Conservation (phyloP, 1,140 invertebrate species). For the Drosophila nigromelanica region DNA sequence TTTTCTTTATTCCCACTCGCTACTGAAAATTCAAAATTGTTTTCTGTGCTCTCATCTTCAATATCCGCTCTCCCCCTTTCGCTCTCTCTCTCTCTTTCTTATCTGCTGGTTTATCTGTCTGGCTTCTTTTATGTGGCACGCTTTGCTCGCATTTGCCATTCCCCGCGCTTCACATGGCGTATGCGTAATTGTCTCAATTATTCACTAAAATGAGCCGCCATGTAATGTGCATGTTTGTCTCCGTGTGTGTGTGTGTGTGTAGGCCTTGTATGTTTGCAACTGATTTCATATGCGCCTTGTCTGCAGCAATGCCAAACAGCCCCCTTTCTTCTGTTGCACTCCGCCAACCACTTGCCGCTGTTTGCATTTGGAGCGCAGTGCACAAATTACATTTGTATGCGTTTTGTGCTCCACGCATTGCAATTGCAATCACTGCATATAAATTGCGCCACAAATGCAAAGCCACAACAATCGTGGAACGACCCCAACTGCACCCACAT, state of each 20-base stretch:
- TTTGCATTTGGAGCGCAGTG: constrained; percentile 67
- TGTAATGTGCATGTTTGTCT: constrained; percentile 40
- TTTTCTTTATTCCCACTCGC: background rate
- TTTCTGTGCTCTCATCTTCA: background rate
- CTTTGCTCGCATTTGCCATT: constrained; percentile 5
- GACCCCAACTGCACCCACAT: background rate
- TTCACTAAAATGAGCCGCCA: constrained; percentile 78
- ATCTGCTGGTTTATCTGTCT: constrained; percentile 14
- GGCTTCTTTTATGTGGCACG: constrained; percentile 11
- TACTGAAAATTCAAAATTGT: background rate
- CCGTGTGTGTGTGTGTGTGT: constrained; percentile 25
- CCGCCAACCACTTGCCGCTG: constrained; percentile 26
- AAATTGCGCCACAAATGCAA: constrained; percentile 79
- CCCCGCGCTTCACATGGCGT: constrained; percentile 47
- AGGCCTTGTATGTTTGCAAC: constrained; percentile 44
- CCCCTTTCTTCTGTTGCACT: background rate
- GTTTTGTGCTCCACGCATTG: constrained; percentile 77
- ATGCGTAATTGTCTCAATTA: constrained; percentile 81
- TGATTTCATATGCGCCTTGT: constrained; percentile 77
- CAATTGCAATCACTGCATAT: constrained; percentile 79
- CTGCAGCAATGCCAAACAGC: constrained; percentile 26
- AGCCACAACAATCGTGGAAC: constrained; percentile 72
- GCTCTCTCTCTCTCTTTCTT: background rate
- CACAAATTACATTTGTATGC: constrained; percentile 81
- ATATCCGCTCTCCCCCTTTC: background rate